Conservation (phyloP, 2,113 vertebrate genomes). For the Potamarius usumacintae region DNA sequence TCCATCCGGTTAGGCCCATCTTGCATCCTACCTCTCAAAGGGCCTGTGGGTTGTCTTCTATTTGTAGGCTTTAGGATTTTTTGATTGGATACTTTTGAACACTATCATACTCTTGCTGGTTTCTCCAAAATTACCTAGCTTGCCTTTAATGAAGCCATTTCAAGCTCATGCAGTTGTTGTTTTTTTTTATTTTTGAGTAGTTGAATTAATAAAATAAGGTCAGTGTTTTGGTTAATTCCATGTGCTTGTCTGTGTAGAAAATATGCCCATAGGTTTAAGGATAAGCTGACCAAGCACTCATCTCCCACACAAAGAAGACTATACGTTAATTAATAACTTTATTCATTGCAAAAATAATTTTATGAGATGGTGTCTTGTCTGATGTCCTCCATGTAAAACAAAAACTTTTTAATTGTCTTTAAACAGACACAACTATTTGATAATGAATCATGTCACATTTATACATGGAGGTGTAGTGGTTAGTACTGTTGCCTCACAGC, state of each 20-base stretch:
- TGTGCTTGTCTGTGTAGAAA: not conserved
- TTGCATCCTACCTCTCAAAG: too few relatives aligned
- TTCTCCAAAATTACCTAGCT: too few relatives aligned
- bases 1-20: too few relatives aligned
- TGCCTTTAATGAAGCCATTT: too few relatives aligned
- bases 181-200: too few relatives aligned
- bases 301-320: not conserved
- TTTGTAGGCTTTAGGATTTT: too few relatives aligned
- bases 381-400: not conserved
- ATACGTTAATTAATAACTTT: not conserved
- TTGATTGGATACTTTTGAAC: too few relatives aligned
- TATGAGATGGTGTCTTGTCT: not conserved
- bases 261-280: not conserved
- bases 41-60: too few relatives aligned
- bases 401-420: not conserved
- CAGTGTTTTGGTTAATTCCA: not conserved
- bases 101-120: too few relatives aligned
- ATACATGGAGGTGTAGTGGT: not conserved
- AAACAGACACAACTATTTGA: not conserved
- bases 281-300: slow-evolving; percentile 2
- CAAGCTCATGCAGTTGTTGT: too few relatives aligned
- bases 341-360: not conserved
- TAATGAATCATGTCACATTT: not conserved
- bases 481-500: too few relatives aligned
- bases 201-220: not conserved